These are phyloP conservation scores for Uropetala carovei DNA, from an alignment of 2,888 invertebrate species.

Conservation along the genomic window DNA sequence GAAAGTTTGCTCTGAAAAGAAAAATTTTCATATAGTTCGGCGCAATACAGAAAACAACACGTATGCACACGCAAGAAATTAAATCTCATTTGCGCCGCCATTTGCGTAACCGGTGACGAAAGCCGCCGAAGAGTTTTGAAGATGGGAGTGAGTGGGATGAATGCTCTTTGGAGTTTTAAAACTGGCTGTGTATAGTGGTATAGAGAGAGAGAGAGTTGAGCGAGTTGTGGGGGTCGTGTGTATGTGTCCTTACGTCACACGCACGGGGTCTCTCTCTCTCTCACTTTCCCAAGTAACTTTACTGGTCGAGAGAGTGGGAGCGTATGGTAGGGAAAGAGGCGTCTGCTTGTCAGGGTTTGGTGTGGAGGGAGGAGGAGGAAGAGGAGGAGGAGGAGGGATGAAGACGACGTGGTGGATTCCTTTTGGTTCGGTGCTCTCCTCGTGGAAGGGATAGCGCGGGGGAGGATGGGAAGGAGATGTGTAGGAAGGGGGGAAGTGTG, in stretches of 20 bases:
- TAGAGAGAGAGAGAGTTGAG: no score
- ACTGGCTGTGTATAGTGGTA: background rate
- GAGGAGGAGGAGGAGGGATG: no score
- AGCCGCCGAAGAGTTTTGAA: background rate
- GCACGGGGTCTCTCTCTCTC: background rate
- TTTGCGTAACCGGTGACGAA: conserved; percentile 23
- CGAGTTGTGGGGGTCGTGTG: background rate
- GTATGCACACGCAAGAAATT: background rate
- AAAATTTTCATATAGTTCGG: no score
- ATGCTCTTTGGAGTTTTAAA: conserved; percentile 7
- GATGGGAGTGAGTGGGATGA: background rate
- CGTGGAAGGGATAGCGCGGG: conserved; percentile 1
- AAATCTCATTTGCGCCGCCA: conserved; percentile 7
- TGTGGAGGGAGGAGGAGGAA: no score
- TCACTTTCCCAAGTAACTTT: background rate
- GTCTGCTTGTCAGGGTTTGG: background rate
- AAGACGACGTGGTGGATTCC: conserved; percentile 21
- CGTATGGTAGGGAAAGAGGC: background rate
- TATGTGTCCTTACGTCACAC: background rate
- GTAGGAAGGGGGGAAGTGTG: background rate
- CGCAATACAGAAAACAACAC: no score
- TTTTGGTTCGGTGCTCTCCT: background rate
- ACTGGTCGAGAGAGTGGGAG: background rate
- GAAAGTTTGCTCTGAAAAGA: no score
- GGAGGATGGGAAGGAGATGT: background rate